phyloP scores from a whole-genome alignment of 2,888 invertebrate genomes.

The Patella ulyssiponensis region DNA sequence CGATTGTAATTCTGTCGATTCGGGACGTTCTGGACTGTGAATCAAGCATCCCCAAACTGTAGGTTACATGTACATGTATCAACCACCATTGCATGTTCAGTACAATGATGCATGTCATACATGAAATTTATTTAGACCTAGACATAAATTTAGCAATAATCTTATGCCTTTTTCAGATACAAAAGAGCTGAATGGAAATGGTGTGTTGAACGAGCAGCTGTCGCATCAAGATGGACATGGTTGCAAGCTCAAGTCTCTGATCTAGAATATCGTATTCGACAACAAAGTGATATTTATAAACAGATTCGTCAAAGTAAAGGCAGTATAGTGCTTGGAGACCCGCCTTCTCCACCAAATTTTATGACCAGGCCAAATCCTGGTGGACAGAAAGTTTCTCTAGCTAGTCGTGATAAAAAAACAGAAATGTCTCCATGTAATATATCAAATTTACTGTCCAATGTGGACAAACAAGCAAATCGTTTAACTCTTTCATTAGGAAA shows the following conservation, averaged over 20 bases:
- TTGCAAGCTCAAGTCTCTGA: slow-evolving; percentile 92
- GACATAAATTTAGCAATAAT: not conserved
- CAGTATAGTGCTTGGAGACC: slow-evolving; percentile 73
- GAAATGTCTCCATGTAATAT: slow-evolving; percentile 65
- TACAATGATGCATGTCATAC: not conserved
- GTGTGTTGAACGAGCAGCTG: slow-evolving; percentile 83
- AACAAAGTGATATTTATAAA: slow-evolving; percentile 84
- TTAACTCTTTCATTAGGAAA: slow-evolving; percentile 64
- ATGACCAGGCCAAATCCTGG: slow-evolving; percentile 18
- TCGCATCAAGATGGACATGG: slow-evolving; percentile 93
- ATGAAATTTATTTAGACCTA: not conserved
- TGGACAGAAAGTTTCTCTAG: slow-evolving; percentile 9
- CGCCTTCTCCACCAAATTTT: slow-evolving; percentile 50
- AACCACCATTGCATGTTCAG: no score
- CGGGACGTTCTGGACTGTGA: no score
- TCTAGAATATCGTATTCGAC: slow-evolving; percentile 90
- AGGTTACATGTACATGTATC: no score
- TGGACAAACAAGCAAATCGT: slow-evolving; percentile 64
- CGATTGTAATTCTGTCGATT: no score
- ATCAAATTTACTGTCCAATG: slow-evolving; percentile 63
- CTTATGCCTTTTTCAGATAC: slow-evolving; percentile 71
- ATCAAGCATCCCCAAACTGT: no score
- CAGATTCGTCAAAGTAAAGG: slow-evolving; percentile 78
- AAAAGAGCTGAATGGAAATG: slow-evolving; percentile 72
- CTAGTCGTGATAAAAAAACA: slow-evolving; percentile 35